Conservation (phyloP, 35 echinoderm and acorn worm species). For the Heliocidaris tuberculata region DNA sequence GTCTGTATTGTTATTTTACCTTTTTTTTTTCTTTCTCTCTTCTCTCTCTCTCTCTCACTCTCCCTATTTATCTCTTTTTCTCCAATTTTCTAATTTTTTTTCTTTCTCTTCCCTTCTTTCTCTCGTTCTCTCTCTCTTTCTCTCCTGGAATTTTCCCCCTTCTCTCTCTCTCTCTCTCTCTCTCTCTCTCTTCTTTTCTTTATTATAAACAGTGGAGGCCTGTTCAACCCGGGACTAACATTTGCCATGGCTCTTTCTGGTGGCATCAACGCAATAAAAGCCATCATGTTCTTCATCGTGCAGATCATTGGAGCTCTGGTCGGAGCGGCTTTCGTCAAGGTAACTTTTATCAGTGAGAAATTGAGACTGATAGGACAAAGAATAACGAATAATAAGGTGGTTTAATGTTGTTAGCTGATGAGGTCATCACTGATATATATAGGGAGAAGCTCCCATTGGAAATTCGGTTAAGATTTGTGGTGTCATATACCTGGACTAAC, state of each 20-base stretch:
- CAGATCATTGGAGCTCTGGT: slow-evolving; percentile 77
- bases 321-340: slow-evolving; percentile 88
- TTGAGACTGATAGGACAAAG: not conserved
- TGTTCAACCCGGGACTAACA: slow-evolving; percentile 91
- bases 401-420: not conserved
- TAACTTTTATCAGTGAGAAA: slow-evolving; percentile 4
- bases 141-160: not conserved
- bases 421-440: not conserved
- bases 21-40: no score
- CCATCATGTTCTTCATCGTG: slow-evolving; percentile 72
- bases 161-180: not conserved
- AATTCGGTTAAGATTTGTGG: no score
- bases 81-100: no score
- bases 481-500: no score
- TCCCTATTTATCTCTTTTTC: no score
- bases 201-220: slow-evolving; percentile 70
- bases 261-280: slow-evolving; percentile 72
- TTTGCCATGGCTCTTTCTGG: slow-evolving; percentile 79
- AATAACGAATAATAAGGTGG: not conserved
- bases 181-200: not conserved
- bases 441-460: no score
- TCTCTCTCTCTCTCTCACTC: no score
- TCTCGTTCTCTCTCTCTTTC: not conserved
- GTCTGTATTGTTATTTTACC: no score
- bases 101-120: no score